Conservation (phyloP, 2,113 vertebrate species). For the Propithecus coquereli region DNA sequence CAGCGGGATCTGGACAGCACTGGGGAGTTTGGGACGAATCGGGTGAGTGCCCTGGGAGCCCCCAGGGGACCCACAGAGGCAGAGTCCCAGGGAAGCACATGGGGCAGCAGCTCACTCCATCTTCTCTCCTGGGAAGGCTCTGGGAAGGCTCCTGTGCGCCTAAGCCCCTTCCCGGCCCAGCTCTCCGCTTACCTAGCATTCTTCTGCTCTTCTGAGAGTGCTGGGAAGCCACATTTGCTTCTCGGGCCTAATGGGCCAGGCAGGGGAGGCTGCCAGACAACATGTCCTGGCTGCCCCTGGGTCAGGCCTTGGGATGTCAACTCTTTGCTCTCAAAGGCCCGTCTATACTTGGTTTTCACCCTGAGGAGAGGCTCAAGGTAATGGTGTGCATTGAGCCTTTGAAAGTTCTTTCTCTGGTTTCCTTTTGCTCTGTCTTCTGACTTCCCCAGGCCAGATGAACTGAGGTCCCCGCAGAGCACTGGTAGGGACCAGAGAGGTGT, state of each 20-base stretch:
- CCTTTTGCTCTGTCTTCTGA: neutral
- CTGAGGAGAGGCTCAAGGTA: neutral
- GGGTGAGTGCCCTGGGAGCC: neutral
- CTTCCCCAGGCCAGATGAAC: neutral
- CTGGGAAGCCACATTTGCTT: neutral
- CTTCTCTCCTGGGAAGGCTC: neutral
- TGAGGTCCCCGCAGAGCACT: neutral
- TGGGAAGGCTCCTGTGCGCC: neutral
- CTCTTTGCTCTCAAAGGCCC: neutral
- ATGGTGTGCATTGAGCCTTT: neutral
- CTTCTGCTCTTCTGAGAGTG: neutral
- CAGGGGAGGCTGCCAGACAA: neutral
- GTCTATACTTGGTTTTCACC: neutral
- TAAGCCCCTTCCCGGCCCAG: neutral
- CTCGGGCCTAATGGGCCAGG: rapidly evolving
- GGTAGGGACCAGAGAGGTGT: neutral
- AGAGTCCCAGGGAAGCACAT: neutral
- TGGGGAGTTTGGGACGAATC: constrained; percentile 45
- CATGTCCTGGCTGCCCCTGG: neutral
- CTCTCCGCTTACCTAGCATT: neutral
- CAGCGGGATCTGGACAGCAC: constrained; percentile 81
- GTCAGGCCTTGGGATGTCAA: neutral
- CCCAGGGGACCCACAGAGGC: too few species aligned
- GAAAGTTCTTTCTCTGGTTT: neutral
- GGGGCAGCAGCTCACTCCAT: rapidly evolving